Conservation (phyloP, 1,140 invertebrate species). For the Wasmannia auropunctata region DNA sequence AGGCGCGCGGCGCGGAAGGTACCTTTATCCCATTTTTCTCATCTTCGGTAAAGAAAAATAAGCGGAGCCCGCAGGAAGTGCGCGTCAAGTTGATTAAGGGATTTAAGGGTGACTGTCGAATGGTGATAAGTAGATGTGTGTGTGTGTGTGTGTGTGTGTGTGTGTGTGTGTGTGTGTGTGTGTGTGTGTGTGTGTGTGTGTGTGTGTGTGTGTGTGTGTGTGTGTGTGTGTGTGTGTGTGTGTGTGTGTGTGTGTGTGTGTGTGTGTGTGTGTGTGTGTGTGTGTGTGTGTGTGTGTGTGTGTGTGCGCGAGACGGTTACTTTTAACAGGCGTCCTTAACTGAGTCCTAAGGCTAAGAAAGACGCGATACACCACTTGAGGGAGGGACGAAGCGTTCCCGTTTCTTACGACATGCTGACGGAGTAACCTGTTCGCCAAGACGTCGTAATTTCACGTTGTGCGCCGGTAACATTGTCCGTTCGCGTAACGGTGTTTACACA, state of each 20-base stretch:
- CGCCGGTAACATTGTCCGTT: conserved; percentile 18
- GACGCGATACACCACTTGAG: background rate
- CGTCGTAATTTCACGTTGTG: conserved; percentile 45
- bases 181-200: too few species aligned
- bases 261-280: too few species aligned
- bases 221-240: too few species aligned
- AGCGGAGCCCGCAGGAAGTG: background rate
- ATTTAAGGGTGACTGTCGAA: background rate
- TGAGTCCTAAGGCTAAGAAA: background rate
- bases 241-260: too few species aligned
- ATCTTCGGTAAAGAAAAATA: background rate
- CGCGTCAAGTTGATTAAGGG: conserved; percentile 21
- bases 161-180: too few species aligned
- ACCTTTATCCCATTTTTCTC: background rate
- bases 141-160: too few species aligned
- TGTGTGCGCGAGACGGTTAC: too few species aligned
- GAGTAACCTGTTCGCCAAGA: conserved; percentile 23
- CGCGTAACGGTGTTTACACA: conserved; percentile 38
- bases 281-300: too few species aligned
- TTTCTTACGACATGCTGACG: conserved; percentile 1
- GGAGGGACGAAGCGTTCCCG: background rate
- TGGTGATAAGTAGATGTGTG: background rate
- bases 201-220: too few species aligned
- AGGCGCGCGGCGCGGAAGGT: background rate
- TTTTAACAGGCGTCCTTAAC: background rate